Evolutionary conservation across 30 jellyfish, hydroid and myxozoan genomes (phyloP), one percentile per base, ranked within the genome.

Genomic region (Phacellophora camtschatica): DNA sequence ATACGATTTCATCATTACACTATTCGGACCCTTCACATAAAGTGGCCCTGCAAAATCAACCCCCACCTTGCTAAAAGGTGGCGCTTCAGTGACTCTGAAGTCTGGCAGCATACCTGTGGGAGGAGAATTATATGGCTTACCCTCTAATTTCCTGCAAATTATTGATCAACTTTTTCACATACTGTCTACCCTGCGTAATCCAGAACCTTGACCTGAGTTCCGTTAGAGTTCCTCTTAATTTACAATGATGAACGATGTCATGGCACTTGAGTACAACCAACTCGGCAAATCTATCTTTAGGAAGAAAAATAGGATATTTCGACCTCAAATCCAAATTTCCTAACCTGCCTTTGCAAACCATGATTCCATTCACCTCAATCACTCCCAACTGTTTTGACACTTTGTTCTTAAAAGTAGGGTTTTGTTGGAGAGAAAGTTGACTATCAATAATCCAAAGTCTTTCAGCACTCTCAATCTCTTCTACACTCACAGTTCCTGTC

Each of bases 151-250:
- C 23, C 25, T 77, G 31, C 90, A 78, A 78, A 5, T 78, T 78
- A 3, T 19, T 50, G 23, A 81, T 2, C 25, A 81, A 31, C 24
- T 45, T 81, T 43, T 81, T 66, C 2, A 81, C 86, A 46, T 66
- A 51, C 51, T 81, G 88, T 29, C 93, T 49, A 7, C 93, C 93
- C 62, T 46, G 48, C 28, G 87, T 61, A 16, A 81, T 71, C 93
- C 87, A 66, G 37, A 66, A 81, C 61, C 75, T 81, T 4, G 87
- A 41, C 0, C 80, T 1, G 0, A 81, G 55, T 29, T 81, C 93
- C 9, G 87, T 80, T 66, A 66, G 78, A 12, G 93, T 81, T 49
- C 87, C 77, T 34, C 30, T 53, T 27, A 66, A 22, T 7, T 74
- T 64, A 9, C 30, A 19, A 49, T 46, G 79, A 5, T 36, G 73